Evolutionary conservation across 2,797 vertebrate species (phyloP).

Genomic region (Danio kyathit): DNA sequence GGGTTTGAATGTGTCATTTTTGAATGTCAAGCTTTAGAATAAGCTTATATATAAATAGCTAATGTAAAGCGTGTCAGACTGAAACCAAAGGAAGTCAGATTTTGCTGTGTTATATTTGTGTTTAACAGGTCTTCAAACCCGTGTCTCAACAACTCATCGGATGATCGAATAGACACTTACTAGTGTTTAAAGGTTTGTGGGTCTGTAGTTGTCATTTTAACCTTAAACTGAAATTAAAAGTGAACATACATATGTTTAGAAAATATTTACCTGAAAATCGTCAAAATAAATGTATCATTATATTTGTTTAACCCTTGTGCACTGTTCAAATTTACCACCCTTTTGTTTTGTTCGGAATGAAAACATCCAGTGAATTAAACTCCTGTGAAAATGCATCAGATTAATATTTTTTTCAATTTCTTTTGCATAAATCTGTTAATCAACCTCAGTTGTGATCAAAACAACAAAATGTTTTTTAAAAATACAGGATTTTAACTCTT

Average conservation of each 20-base stretch:
- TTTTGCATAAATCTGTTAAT: no score
- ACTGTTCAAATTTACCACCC: no score
- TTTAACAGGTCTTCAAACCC: neutral
- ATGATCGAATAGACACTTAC: neutral
- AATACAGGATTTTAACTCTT: no score
- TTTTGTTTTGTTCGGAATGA: no score
- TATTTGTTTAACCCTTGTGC: neutral
- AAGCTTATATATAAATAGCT: constrained; percentile 6
- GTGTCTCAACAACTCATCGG: neutral
- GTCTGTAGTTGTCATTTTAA: neutral
- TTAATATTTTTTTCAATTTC: no score
- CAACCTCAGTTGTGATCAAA: no score
- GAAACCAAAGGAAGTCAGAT: constrained; percentile 41
- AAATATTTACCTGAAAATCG: neutral
- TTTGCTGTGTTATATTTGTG: constrained; percentile 15
- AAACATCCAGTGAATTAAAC: no score
- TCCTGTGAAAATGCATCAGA: no score
- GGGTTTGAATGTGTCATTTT: neutral
- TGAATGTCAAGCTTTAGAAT: constrained; percentile 9
- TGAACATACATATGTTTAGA: neutral
- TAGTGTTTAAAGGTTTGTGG: neutral
- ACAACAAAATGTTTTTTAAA: no score
- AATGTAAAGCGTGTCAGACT: constrained; percentile 11
- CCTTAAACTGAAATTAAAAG: neutral
- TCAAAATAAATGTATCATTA: neutral